Percentiles rank a stretch among this genome's conserved stretches.
phyloP scores from a whole-genome alignment of 2,113 vertebrate species.

The Origma solitaria region DNA sequence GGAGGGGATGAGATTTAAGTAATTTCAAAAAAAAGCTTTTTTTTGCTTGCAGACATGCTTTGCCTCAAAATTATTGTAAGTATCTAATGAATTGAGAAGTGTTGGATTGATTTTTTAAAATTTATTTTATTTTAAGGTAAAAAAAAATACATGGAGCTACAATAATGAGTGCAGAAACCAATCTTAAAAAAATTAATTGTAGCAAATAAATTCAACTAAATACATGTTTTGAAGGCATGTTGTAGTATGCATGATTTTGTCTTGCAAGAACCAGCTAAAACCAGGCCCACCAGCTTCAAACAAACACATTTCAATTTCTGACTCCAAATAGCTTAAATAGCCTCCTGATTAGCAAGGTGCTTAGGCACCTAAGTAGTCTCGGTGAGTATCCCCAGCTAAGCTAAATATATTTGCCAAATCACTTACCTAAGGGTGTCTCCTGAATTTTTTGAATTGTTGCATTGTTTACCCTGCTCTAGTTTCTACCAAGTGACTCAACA shows the following conservation, averaged over 20 bases:
- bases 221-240: neutral
- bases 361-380: constrained; percentile 18
- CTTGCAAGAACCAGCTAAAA: neutral
- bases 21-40: neutral
- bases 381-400: constrained; percentile 27
- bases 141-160: neutral
- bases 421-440: constrained; percentile 64
- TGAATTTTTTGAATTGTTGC: constrained; percentile 59
- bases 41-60: neutral
- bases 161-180: neutral
- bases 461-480: constrained; percentile 59
- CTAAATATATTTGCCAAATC: constrained; percentile 57
- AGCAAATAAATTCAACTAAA: neutral
- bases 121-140: neutral
- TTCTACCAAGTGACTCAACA: constrained; percentile 52
- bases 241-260: neutral
- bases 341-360: constrained; percentile 51
- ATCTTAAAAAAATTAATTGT: neutral
- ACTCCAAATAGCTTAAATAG: constrained; percentile 6
- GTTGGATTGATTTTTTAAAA: neutral
- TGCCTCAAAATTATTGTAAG: neutral
- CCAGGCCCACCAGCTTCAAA: neutral
- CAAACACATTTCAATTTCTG: constrained; percentile 9
- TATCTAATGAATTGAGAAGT: neutral
- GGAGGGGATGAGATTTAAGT: neutral